Base-by-base conservation (phyloP, 2,888 invertebrate genomes). In the Apamea anceps region DNA sequence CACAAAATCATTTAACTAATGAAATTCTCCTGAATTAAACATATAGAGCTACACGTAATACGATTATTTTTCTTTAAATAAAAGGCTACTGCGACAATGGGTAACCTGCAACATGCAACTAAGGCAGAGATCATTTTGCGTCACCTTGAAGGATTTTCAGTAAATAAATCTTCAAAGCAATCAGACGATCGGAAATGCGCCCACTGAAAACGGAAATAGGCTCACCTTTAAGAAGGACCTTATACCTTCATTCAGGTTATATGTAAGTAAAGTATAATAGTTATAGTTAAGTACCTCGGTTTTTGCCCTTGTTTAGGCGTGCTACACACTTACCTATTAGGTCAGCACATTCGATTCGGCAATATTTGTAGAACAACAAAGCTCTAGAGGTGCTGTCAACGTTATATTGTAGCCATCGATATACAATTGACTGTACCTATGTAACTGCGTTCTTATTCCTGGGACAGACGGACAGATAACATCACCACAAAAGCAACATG, bases 151-250 rank as follows among this genome's bases (percentile, higher is more conserved):
- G 15, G n/a, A n/a, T 12, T n/a, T 18, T n/a, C 25, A 18, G 3
- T 48, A 12, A 32, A 18, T 28, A 75, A 51, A 15, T 21, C 6
- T 76, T 45, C 62, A 63, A 79, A 6, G n/a, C 75, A 76, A 76
- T 75, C 75, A 48, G 45, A 28, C 18, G 32, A 45, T 75, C n/a
- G 48, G 21, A n/a, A 18, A 75, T 75, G n/a, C 45, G 13, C 2
- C 28, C 5, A n/a, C 2, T 18, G 32, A 57, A 65, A 37, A 25
- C 2, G 18, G 45, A 48, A 71, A 65, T 15, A 18, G 42, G 18
- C 32, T 48, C 5, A n/a, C 13, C 21, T 57, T 21, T 1, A 21
- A 18, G 7, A 37, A n/a, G 21, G 18, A 32, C n/a, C 7, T 18
- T 18, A 45, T 15, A 25, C 8, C 25, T 68, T 74, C 12, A 25